Evolutionary conservation across 2,888 invertebrate genomes (phyloP), one percentile per base, ranked within the genome.

Genomic region (Caenorhabditis wallacei): DNA sequence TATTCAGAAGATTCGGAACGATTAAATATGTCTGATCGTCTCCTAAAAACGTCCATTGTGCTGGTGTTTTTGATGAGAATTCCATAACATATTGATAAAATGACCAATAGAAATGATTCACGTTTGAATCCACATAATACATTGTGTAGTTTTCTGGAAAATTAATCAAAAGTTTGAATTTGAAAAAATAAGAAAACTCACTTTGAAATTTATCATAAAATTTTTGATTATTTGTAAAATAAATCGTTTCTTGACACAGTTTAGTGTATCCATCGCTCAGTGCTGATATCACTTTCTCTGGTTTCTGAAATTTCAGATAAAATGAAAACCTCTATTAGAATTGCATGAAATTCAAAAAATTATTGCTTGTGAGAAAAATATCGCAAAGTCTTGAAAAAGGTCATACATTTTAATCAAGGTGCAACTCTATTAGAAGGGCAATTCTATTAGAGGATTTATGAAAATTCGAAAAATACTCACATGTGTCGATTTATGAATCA

Each of bases 1-100:
- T 48, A 16, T 46, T 37, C 35, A 26, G 53, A 24, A 83, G 57
- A 57, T 83, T 80, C 20, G 74, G 68, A 24, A 76, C 83, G 5
- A 83, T 59, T 24, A 83, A 56, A 71, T 83, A 83, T 0, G 80
- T 80, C 51, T 83, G 83, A 64, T 83, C 83, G 43, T 83, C 80
- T 5, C 83, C 83, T n/a, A 83, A 37, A 40, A 78, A 83, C 7
- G 83, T 80, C 83, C 83, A 83, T 57, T 82, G 72, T 13, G 74
- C 61, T 13, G 82, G 78, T 16, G 61, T 56, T 53, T 74, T 75
- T 10, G 82, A 64, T 4, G 79, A 74, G 59, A 74, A 56, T 46
- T 82, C 82, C 53, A 82, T 66, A 22, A 64, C 74, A 35, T 74
- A 57, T 72, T 74, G 79, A 53, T 82, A 82, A 54, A 69, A 82